Base-by-base conservation (phyloP, 2,888 invertebrate genomes). In the Acleris emargana region DNA sequence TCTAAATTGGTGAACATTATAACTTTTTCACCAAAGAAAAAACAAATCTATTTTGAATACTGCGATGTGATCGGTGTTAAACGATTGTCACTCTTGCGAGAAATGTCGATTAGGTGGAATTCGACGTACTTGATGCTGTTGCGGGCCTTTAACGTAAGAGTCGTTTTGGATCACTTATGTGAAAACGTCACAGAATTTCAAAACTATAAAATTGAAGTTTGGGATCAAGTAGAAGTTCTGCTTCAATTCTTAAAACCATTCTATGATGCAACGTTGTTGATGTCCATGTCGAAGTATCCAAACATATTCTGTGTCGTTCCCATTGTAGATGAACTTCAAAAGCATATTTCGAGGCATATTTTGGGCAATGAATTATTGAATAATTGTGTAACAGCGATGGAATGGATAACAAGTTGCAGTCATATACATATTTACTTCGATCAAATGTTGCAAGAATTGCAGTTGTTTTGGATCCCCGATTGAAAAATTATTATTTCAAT, bases 91-190 rank as follows among this genome's bases (percentile, higher is more conserved):
- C 53, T 53, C 38, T 53, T 53, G 38, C 53, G 53, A 32, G 53
- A 53, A 53, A 53, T 53, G 38, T 53, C 53, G 17, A 53, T 32
- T 32, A 53, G 53, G 53, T 53, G 53, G 53, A 53, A 53, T 18
- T 38, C 53, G 17, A 53, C 53, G 38, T 53, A 53, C 53, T 38
- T 53, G 32, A 53, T 38, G 38, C 38, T 38, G 38, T 38, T 53
- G 53, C 38, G 53, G 53, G 53, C 53, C 32, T 32, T 32, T 49
- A 3, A 49, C 9, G 49, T 49, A 18, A 49, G 9, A 17, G n/a
- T 17, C 49, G 17, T 49, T 18, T 49, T 18, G 49, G 11, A 49
- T 49, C 18, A 49, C n/a, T 47, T 47, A 47, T 47, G 47, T 47
- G 47, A 28, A 6, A 52, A 32, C 52, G 52, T 32, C n/a, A 16